Evolutionary conservation across 2,888 invertebrate species (phyloP).

Genomic region (Ochlodes sylvanus): DNA sequence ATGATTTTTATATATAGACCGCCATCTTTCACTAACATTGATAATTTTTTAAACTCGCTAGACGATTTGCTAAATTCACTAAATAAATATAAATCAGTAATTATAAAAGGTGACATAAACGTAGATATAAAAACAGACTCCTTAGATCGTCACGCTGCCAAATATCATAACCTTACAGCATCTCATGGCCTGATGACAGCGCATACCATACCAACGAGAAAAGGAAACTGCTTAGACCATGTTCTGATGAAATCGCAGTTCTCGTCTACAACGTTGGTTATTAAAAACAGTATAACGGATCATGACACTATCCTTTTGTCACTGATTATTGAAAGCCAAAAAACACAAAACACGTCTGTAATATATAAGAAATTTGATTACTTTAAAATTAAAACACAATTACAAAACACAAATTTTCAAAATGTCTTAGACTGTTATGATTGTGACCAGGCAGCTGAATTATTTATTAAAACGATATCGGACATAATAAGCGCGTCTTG

Average conservation of each 20-base stretch:
- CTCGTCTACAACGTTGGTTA: background rate
- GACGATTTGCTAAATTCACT: background rate
- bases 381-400: conserved; percentile 9
- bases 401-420: conserved; percentile 5
- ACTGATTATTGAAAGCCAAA: background rate
- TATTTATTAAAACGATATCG: background rate
- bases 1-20: conserved; percentile 21
- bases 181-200: conserved; percentile 12
- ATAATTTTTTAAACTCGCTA: conserved; percentile 20
- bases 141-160: background rate
- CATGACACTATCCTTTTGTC: conserved; percentile 17
- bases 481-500: background rate
- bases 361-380: conserved; percentile 8
- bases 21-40: conserved; percentile 11
- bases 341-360: background rate
- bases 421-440: background rate
- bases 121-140: conserved; percentile 15
- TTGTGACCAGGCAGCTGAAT: conserved; percentile 5
- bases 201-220: conserved; percentile 17
- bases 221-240: conserved; percentile 20
- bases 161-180: conserved; percentile 13
- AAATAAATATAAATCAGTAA: background rate
- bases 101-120: conserved; percentile 26
- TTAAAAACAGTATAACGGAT: conserved; percentile 14
- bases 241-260: conserved; percentile 11